phyloP scores from a whole-genome alignment of 1,140 invertebrate species.

The Zeugodacus cucurbitae region DNA sequence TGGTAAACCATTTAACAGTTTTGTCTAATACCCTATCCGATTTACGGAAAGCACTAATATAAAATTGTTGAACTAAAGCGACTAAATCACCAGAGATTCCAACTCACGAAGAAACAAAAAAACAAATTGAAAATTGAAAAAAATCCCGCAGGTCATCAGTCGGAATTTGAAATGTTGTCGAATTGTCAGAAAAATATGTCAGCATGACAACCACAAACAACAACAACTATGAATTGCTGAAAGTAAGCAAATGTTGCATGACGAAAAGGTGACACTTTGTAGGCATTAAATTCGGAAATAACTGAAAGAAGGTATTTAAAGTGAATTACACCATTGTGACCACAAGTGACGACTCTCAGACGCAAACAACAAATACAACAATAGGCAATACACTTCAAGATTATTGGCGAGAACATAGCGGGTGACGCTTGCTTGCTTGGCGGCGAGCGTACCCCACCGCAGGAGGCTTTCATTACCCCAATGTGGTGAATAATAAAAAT shows the following conservation, averaged over 20 bases:
- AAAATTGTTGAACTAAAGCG: constrained; percentile 21
- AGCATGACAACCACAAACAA: neutral
- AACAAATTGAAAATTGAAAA: neutral
- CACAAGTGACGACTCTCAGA: constrained; percentile 47
- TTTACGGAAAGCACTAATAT: neutral
- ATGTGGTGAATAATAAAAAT: constrained; percentile 28
- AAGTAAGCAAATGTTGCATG: neutral
- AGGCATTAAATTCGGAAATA: constrained; percentile 50
- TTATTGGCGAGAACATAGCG: neutral
- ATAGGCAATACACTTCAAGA: neutral
- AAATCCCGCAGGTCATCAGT: neutral
- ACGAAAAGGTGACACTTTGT: neutral
- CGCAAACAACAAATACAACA: neutral
- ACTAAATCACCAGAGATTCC: neutral
- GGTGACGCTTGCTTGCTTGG: neutral
- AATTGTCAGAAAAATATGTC: constrained; percentile 29
- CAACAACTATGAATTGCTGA: neutral
- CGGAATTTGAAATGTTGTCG: neutral
- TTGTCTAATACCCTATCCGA: too few relatives aligned
- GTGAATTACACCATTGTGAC: constrained; percentile 66
- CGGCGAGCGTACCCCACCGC: neutral
- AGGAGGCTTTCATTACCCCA: constrained; percentile 11
- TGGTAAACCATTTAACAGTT: too few relatives aligned
- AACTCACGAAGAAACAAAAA: neutral
- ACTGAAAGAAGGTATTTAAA: constrained; percentile 66